A percentile compares a stretch with the other conserved stretches of the same genome.
phyloP scores from a whole-genome alignment of 2,888 invertebrate species.

The Hemaris fuciformis region DNA sequence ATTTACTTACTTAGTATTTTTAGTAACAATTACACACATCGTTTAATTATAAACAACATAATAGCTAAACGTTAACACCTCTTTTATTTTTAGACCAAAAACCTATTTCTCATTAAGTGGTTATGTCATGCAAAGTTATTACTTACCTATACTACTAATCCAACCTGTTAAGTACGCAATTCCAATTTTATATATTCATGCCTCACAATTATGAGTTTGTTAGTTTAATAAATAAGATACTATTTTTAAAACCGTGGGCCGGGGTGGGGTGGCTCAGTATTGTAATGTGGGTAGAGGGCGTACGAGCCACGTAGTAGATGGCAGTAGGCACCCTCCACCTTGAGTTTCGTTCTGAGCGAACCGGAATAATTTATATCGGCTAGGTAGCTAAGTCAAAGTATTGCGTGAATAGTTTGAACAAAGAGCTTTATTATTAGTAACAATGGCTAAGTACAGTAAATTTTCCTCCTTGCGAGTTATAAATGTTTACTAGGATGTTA shows the following conservation, averaged over 20 bases:
- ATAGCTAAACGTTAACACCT: too few species aligned
- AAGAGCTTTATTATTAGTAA: conserved; percentile 37
- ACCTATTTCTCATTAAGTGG: neutral
- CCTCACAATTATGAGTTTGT: neutral
- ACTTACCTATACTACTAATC: too few species aligned
- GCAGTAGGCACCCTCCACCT: conserved; percentile 13
- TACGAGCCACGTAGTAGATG: conserved; percentile 16
- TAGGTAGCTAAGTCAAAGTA: conserved; percentile 34
- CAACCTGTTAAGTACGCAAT: neutral
- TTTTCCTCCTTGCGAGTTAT: neutral
- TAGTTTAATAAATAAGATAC: conserved; percentile 25
- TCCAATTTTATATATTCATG: neutral
- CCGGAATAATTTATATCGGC: conserved; percentile 45
- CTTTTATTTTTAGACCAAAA: neutral
- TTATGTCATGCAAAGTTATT: neutral
- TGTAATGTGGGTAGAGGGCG: conserved; percentile 18
- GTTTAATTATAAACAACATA: too few species aligned
- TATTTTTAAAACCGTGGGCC: conserved; percentile 53
- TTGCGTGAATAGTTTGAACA: conserved; percentile 59
- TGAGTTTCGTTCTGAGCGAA: conserved; percentile 18
- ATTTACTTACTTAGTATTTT: too few species aligned
- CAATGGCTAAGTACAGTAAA: conserved; percentile 22
- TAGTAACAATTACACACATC: too few species aligned
- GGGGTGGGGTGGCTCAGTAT: conserved; percentile 38
- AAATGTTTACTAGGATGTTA: neutral